These are phyloP conservation scores for Tachyglossus aculeatus DNA, from an alignment of 2,797 vertebrate genomes.

Conservation along the genomic window DNA sequence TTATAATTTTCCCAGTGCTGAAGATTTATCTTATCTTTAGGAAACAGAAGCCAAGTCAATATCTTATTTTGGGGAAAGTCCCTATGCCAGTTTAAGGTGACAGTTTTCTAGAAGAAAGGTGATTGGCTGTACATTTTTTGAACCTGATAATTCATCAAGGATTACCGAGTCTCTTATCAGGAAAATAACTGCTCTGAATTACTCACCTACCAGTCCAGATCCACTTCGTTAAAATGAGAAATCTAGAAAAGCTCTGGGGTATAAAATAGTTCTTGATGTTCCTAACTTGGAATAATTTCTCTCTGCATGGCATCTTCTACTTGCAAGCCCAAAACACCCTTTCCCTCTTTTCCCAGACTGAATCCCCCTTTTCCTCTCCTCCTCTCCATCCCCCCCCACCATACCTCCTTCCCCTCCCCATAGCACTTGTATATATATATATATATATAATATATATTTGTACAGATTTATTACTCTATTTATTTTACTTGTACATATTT, in stretches of 20 bases:
- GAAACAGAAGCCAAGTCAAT: neutral
- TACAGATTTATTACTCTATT: too few species aligned
- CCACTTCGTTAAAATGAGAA: neutral
- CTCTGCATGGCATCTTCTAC: too few species aligned
- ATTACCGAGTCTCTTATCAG: constrained; percentile 8
- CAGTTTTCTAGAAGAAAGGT: neutral
- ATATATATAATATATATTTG: too few species aligned
- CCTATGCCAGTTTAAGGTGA: constrained; percentile 6
- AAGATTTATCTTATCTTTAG: constrained; percentile 4
- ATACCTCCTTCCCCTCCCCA: too few species aligned
- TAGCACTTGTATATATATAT: too few species aligned
- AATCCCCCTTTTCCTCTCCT: too few species aligned
- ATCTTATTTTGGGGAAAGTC: constrained; percentile 9
- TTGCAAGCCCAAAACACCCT: too few species aligned
- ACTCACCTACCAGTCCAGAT: neutral
- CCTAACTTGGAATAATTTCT: too few species aligned
- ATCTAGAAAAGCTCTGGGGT: neutral
- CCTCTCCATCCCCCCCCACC: too few species aligned
- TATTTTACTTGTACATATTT: too few species aligned
- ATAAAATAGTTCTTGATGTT: neutral
- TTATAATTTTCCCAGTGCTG: neutral
- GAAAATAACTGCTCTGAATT: neutral
- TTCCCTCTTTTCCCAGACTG: too few species aligned
- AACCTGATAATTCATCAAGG: neutral
- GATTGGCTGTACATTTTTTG: neutral